These are phyloP conservation scores for Dolomedes plantarius DNA, from an alignment of 2,888 invertebrate genomes.

Conservation along the genomic window DNA sequence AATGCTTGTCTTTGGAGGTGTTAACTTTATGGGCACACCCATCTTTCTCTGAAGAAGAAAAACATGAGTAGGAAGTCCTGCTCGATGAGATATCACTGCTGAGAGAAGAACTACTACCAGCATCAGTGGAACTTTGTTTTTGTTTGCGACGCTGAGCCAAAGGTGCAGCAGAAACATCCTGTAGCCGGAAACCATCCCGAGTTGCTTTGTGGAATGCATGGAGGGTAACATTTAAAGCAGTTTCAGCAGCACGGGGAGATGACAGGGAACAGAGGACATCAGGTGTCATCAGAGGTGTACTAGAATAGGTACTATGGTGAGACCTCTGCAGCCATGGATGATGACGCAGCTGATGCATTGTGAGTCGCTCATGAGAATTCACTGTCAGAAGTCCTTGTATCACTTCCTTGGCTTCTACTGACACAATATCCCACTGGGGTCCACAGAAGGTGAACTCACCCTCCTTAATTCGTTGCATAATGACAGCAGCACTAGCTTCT, in stretches of 20 bases:
- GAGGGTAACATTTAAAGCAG: conserved; percentile 82
- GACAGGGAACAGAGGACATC: conserved; percentile 79
- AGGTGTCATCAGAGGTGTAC: conserved; percentile 82
- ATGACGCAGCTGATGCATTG: conserved; percentile 82
- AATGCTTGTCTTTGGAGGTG: conserved; percentile 46
- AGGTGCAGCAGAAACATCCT: conserved; percentile 84
- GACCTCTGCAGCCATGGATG: conserved; percentile 83
- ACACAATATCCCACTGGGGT: conserved; percentile 84
- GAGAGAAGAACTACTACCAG: conserved; percentile 78
- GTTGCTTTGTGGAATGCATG: conserved; percentile 84
- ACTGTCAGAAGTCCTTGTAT: conserved; percentile 86
- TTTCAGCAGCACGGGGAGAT: conserved; percentile 79
- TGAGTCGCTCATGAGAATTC: conserved; percentile 84
- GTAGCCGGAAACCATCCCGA: conserved; percentile 84
- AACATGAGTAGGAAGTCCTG: conserved; percentile 59
- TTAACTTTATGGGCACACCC: neutral
- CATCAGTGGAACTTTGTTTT: conserved; percentile 79
- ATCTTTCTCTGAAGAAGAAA: conserved; percentile 50
- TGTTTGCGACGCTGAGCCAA: conserved; percentile 83
- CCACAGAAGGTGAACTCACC: conserved; percentile 88
- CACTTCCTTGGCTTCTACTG: conserved; percentile 85
- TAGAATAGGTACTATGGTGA: conserved; percentile 76
- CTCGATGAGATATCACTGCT: conserved; percentile 74
- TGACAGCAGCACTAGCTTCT: conserved; percentile 84
- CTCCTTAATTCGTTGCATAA: conserved; percentile 87